phyloP scores from a whole-genome alignment of 2,797 vertebrate species.

The Malurus splendens region DNA sequence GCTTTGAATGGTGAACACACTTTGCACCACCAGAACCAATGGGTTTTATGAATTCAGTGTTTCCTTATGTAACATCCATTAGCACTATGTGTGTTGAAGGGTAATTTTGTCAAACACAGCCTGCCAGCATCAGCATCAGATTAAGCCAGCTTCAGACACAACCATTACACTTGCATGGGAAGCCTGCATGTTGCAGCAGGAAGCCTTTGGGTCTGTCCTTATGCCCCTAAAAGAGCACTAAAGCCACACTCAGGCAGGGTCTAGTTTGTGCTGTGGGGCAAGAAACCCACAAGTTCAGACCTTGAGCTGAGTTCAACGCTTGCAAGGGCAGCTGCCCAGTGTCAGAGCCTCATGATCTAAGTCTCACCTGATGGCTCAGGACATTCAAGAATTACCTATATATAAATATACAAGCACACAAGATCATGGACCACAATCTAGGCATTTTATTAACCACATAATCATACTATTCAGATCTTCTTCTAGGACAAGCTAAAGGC shows the following conservation, averaged over 20 bases:
- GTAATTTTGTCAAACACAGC: neutral
- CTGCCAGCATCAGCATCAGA: neutral
- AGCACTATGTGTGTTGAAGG: accelerated
- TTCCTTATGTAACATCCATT: neutral
- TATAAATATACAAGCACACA: neutral
- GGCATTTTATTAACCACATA: neutral
- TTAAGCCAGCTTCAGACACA: neutral
- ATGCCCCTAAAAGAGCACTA: accelerated
- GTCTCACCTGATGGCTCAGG: neutral
- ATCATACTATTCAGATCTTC: neutral
- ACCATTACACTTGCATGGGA: neutral
- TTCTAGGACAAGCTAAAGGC: neutral
- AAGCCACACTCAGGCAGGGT: neutral
- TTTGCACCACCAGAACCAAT: neutral
- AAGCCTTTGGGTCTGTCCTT: neutral
- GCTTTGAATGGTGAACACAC: too few relatives aligned
- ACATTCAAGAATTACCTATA: neutral
- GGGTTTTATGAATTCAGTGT: neutral
- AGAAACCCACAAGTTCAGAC: neutral
- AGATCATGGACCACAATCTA: neutral
- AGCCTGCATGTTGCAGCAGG: neutral
- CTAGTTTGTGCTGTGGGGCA: neutral
- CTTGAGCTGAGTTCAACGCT: neutral
- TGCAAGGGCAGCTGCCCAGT: neutral
- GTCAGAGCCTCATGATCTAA: neutral